Base-by-base conservation (phyloP, 2,888 invertebrate species). In the Drosophila meridiana region DNA sequence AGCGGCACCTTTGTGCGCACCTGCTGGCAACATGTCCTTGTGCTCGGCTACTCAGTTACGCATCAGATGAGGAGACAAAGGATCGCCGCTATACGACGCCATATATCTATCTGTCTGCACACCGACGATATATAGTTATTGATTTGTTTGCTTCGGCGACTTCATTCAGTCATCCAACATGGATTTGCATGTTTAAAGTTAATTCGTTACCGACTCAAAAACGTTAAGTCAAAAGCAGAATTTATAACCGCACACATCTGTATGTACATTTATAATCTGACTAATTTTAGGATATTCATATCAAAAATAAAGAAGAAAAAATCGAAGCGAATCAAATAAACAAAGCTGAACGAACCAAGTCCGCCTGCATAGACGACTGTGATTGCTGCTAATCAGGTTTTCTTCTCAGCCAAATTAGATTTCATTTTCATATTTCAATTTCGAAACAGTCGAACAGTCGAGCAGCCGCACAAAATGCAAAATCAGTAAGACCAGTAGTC, bases 401-500 rank as follows among this genome's bases (percentile, higher is more conserved):
- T 81, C 74, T 70, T 75, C 34, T 52, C 63, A 68, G 62, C 77
- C 73, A 80, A 82, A 83, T 78, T 84, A 52, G 83, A 82, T 91
- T 87, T 87, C 82, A 87, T 91, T 91, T 90, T 90, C 83, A 90
- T 88, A 90, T 90, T 90, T 90, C 83, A 90, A 90, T 80, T 83
- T 90, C 78, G 78, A 82, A 87, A 89, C 43, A 40, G 55, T 53
- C 77, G 30, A 61, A 45, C 59, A 52, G 58, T 55, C 69, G 50
- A 47, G 28, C 50, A 50, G 34, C 61, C 55, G 28, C 50, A 60
- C 77, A 79, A 92, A 89, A 91, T 92, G 90, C 90, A 85, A 90
- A 92, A 86, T 91, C 90, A 91, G 91, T 91, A 91, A 91, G 91
- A 91, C 92, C 91, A 91, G 91, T 91, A 91, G 91, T 91, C 92